Evolutionary conservation across 2,888 invertebrate genomes (phyloP).

Genomic region (Spialia ferax): DNA sequence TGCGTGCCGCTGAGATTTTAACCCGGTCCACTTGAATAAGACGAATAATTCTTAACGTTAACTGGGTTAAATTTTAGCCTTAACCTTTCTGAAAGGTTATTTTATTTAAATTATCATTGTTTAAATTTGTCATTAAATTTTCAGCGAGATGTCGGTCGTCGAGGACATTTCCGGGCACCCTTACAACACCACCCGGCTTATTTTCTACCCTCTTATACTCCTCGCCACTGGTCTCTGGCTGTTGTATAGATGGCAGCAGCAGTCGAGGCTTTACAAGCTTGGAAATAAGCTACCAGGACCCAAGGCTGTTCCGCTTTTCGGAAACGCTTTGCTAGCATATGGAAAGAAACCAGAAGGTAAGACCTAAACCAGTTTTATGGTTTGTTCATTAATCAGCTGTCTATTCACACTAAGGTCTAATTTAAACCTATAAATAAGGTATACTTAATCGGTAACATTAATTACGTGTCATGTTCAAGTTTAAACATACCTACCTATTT

Average conservation of each 20-base stretch:
- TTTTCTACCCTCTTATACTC: slow-evolving; percentile 66
- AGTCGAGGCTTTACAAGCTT: slow-evolving; percentile 83
- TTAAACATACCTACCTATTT: too few species aligned
- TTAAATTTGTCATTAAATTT: too few species aligned
- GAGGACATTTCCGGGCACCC: slow-evolving; percentile 49
- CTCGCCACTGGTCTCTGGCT: slow-evolving; percentile 64
- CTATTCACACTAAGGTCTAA: background rate
- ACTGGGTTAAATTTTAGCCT: too few species aligned
- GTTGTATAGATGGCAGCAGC: slow-evolving; percentile 79
- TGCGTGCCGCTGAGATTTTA: too few species aligned
- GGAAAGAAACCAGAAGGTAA: slow-evolving; percentile 88
- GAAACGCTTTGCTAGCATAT: slow-evolving; percentile 89
- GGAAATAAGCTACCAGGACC: slow-evolving; percentile 91
- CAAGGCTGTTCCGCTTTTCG: slow-evolving; percentile 88
- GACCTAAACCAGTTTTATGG: background rate
- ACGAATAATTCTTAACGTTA: too few species aligned
- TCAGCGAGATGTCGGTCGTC: slow-evolving; percentile 56
- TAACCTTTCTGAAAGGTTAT: too few species aligned
- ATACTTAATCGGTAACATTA: background rate
- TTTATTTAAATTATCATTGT: too few species aligned
- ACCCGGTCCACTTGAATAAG: too few species aligned
- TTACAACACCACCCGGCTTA: slow-evolving; percentile 51
- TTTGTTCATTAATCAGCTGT: background rate
- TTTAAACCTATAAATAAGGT: too few species aligned
- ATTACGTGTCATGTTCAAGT: background rate